These are phyloP conservation scores for Pseudorasbora parva DNA, from an alignment of 2,113 vertebrate species.

Conservation along the genomic window DNA sequence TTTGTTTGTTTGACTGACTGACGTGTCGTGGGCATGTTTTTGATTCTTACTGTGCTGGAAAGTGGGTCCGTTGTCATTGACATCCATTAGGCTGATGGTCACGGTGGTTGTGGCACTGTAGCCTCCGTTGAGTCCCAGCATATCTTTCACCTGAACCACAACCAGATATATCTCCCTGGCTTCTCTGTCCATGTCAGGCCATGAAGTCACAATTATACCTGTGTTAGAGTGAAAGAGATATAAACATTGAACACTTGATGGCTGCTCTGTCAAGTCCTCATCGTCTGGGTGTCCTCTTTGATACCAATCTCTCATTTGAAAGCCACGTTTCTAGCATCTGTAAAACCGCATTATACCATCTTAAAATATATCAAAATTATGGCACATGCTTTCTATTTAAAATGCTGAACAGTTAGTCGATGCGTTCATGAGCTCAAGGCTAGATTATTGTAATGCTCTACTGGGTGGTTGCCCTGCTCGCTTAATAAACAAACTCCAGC, in stretches of 20 bases:
- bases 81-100: constrained; percentile 86
- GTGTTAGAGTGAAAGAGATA: constrained; percentile 26
- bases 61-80: constrained; percentile 94
- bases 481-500: too few species aligned
- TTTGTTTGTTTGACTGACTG: background rate
- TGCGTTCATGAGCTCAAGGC: too few species aligned
- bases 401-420: too few species aligned
- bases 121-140: constrained; percentile 85
- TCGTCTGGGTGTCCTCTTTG: too few species aligned
- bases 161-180: constrained; percentile 86
- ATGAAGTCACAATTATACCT: constrained; percentile 90
- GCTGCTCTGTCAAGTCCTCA: too few species aligned
- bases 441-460: too few species aligned
- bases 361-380: too few species aligned
- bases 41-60: constrained; percentile 88
- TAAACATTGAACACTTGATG: background rate
- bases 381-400: too few species aligned
- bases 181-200: constrained; percentile 89
- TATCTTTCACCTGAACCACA: constrained; percentile 91
- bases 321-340: too few species aligned
- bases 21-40: constrained; percentile 48
- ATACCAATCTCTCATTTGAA: too few species aligned
- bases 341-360: too few species aligned
- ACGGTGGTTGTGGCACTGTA: constrained; percentile 88
- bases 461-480: too few species aligned